phyloP scores from a whole-genome alignment of 2,113 vertebrate genomes.

The Podilymbus podiceps region DNA sequence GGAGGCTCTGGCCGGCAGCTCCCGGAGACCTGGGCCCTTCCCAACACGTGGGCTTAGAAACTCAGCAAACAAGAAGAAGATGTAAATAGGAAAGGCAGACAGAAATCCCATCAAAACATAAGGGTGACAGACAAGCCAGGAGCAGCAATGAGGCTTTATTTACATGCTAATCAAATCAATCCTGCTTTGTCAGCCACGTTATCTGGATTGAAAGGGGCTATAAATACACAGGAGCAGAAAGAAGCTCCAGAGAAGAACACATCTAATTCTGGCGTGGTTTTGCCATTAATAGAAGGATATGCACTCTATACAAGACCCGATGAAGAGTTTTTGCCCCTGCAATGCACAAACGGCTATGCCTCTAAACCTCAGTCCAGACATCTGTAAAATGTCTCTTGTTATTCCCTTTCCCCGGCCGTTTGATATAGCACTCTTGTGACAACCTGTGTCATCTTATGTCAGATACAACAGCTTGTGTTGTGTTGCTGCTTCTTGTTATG shows the following conservation, averaged over 20 bases:
- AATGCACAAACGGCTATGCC: background rate
- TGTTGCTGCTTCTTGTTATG: background rate
- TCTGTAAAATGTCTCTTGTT: background rate
- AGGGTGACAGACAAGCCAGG: background rate
- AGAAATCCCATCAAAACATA: constrained; percentile 43
- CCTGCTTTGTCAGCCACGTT: constrained; percentile 47
- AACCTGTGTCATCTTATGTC: background rate
- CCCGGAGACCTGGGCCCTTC: background rate
- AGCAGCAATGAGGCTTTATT: constrained; percentile 43
- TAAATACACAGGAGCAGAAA: constrained; percentile 37
- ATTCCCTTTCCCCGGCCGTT: background rate
- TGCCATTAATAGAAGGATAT: background rate
- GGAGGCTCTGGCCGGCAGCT: background rate
- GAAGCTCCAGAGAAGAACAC: background rate
- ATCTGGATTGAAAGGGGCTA: constrained; percentile 37
- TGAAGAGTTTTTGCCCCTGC: background rate
- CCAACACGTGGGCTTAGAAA: background rate
- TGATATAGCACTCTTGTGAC: background rate
- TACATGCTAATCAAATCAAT: constrained; percentile 56
- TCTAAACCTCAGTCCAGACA: background rate
- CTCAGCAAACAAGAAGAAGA: background rate
- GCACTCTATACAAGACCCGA: background rate
- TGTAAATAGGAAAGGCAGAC: constrained; percentile 36
- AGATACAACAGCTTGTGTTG: rapidly evolving
- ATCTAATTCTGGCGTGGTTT: background rate